Evolutionary conservation across 2,888 invertebrate genomes (phyloP).

Genomic region (Anthophora plumipes): DNA sequence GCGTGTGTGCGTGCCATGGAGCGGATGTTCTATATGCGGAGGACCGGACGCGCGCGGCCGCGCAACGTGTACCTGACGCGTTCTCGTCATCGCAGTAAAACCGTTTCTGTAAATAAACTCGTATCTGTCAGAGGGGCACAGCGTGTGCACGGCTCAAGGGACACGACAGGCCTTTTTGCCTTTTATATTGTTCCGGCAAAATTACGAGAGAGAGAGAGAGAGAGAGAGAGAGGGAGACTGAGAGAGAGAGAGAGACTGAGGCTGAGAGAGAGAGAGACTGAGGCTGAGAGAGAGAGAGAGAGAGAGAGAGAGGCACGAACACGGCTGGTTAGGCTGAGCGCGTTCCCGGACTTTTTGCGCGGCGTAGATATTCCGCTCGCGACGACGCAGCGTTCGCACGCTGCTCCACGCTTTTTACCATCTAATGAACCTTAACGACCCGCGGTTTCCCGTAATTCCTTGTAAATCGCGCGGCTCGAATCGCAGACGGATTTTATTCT

Average conservation of each 20-base stretch:
- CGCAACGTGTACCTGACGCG: slow-evolving; percentile 73
- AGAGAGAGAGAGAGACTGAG: slow-evolving; percentile 11
- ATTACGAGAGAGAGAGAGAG: slow-evolving; percentile 29
- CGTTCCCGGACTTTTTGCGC: slow-evolving; percentile 17
- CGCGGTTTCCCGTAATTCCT: slow-evolving; percentile 25
- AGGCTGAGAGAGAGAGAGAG: slow-evolving; percentile 16
- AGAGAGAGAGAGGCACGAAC: slow-evolving; percentile 11
- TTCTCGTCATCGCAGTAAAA: slow-evolving; percentile 67
- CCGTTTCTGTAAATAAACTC: slow-evolving; percentile 73
- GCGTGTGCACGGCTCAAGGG: not conserved
- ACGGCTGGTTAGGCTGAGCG: slow-evolving; percentile 5
- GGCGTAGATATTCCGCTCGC: not conserved
- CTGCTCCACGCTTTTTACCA: slow-evolving; percentile 24
- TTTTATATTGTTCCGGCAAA: slow-evolving; percentile 52
- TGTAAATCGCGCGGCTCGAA: slow-evolving; percentile 16
- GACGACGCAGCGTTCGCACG: slow-evolving; percentile 18
- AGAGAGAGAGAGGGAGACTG: too few species aligned
- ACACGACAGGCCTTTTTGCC: slow-evolving; percentile 21
- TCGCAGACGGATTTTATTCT: not conserved
- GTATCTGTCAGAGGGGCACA: slow-evolving; percentile 56
- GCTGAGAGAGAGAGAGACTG: too few species aligned
- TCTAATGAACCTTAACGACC: slow-evolving; percentile 33
- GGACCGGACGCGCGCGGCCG: slow-evolving; percentile 76
- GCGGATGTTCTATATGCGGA: slow-evolving; percentile 82
- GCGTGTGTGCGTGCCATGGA: slow-evolving; percentile 40